Conservation (phyloP, 1,140 invertebrate genomes). For the Panagrolaimus sp. region DNA sequence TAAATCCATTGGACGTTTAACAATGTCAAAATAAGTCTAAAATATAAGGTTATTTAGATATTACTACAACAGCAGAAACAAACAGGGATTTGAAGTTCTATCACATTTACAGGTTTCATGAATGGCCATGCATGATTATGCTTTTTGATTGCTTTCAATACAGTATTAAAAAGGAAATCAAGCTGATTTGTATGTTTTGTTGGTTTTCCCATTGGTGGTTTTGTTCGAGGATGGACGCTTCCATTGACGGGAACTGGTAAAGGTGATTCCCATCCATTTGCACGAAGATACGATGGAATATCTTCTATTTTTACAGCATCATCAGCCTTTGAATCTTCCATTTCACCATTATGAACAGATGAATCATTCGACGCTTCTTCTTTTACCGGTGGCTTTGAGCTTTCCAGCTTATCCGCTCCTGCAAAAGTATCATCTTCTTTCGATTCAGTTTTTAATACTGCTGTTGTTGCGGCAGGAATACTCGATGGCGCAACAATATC, state of each 20-base stretch:
- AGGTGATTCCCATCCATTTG: conserved; percentile 5
- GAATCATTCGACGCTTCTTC: too few relatives aligned
- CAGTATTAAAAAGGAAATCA: conserved; percentile 85
- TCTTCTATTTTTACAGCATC: neutral
- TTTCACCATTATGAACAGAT: too few relatives aligned
- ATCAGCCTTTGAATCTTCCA: too few relatives aligned
- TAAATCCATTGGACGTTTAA: conserved; percentile 89
- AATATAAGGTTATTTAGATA: conserved; percentile 56
- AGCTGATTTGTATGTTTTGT: conserved; percentile 85
- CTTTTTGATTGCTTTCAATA: conserved; percentile 92
- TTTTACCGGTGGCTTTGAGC: too few relatives aligned
- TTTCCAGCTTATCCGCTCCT: too few relatives aligned
- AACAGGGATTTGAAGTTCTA: conserved; percentile 71
- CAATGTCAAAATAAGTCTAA: conserved; percentile 98
- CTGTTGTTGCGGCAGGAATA: too few relatives aligned
- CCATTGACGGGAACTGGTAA: conserved; percentile 49
- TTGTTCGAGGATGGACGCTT: conserved; percentile 67
- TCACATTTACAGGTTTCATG: conserved; percentile 89
- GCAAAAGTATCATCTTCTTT: too few relatives aligned
- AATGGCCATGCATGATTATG: conserved; percentile 99
- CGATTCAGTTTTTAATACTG: too few relatives aligned
- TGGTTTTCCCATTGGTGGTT: conserved; percentile 73
- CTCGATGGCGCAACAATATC: too few relatives aligned
- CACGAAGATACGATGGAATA: neutral
- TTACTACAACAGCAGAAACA: neutral